Base-by-base conservation (phyloP, 1,140 invertebrate genomes). In the Eriocheir sinensis region DNA sequence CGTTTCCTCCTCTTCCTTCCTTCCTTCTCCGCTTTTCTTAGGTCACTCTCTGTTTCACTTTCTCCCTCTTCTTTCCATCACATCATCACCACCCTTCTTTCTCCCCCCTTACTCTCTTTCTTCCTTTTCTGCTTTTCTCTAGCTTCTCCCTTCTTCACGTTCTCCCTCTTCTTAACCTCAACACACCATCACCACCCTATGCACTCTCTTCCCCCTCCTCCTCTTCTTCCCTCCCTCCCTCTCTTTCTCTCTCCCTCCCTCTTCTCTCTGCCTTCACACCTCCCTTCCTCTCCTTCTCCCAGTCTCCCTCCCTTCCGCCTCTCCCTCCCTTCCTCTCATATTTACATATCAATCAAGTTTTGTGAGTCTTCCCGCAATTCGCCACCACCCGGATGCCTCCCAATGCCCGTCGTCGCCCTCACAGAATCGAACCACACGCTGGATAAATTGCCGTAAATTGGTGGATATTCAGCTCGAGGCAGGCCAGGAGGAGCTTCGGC, bases 341-440 rank as follows among this genome's bases (percentile, higher is more conserved):
- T 72, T 72, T 72, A 72, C 60, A 72, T 72, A 89, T 89, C 86
- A 89, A 89, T 89, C 86, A 89, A 89, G 86, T 89, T 89, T 88
- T 89, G 86, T 89, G 86, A 89, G 86, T 89, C 86, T 89, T 89
- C 86, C 85, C 86, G 86, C 86, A 89, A 89, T 89, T 89, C 44
- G 86, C 44, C 86, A 32, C 86, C 40, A 48, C 40, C 86, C n/a
- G 34, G 40, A 30, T 89, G 86, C 86, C 44, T 32, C 86, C 44
- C 86, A 89, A 89, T 89, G 44, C 40, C 0, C 86, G 86, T 27
- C 86, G 40, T 34, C 40, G 86, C 27, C 86, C 30, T 38, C 38
- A 44, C 86, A 44, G 86, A 89, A 89, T 89, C 86, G 86, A 89
- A 17, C 34, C 86, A 34, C 27, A 21, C 44, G 44, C 86, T 48